Conservation (phyloP, 2,113 vertebrate species). For the Boulengerochromis microlepis region DNA sequence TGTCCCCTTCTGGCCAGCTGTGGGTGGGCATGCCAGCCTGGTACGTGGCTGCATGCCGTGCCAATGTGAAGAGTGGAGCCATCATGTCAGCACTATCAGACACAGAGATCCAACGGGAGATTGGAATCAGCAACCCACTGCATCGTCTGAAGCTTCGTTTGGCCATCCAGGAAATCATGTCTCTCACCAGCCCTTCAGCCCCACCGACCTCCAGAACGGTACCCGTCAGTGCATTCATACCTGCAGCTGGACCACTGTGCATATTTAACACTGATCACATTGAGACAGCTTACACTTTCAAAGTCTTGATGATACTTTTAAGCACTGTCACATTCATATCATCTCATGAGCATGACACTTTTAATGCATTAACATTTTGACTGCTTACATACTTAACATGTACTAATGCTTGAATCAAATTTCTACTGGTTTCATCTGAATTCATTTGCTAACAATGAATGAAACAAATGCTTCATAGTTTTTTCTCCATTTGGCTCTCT, state of each 20-base stretch:
- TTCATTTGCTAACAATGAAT: conserved; percentile 8
- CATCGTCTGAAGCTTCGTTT: conserved; percentile 92
- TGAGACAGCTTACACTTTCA: background rate
- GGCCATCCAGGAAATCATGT: conserved; percentile 99
- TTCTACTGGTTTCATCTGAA: background rate
- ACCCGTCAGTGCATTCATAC: background rate
- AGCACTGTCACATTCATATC: background rate
- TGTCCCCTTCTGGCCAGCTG: conserved; percentile 69
- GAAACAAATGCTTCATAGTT: conserved; percentile 53
- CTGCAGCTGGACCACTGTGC: background rate
- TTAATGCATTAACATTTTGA: conserved; percentile 11
- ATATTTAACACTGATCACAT: background rate
- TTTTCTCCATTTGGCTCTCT: conserved; percentile 71
- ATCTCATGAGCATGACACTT: conserved; percentile 10
- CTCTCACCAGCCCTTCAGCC: conserved; percentile 91
- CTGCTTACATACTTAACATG: background rate
- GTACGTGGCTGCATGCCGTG: conserved; percentile 96
- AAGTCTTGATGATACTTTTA: background rate
- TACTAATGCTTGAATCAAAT: background rate
- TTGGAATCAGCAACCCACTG: conserved; percentile 95
- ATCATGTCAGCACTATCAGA: conserved; percentile 98
- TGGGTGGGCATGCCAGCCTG: conserved; percentile 99
- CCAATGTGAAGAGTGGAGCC: conserved; percentile 95
- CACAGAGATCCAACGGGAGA: conserved; percentile 96
- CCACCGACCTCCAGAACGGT: conserved; percentile 96